These are phyloP conservation scores for human DNA, from an alignment of 2,113 vertebrate genomes.

Conservation along the genomic window DNA sequence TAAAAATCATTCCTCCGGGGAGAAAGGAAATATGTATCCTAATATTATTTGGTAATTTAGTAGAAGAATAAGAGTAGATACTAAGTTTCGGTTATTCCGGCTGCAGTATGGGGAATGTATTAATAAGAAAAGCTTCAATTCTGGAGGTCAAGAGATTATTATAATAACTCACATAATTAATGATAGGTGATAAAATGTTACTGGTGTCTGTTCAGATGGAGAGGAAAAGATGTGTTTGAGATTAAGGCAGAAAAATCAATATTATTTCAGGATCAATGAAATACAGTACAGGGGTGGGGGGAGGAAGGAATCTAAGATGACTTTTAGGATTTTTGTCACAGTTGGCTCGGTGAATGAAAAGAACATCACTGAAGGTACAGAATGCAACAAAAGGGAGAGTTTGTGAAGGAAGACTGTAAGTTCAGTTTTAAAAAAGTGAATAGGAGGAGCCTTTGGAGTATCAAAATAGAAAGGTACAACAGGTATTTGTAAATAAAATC, in stretches of 20 bases:
- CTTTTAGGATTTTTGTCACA: neutral
- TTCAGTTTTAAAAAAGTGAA: neutral
- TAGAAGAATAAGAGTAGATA: neutral
- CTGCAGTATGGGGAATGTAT: neutral
- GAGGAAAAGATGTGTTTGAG: neutral
- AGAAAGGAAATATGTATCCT: neutral
- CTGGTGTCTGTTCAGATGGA: neutral
- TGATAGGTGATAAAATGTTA: neutral
- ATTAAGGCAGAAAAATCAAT: neutral
- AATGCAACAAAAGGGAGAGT: neutral
- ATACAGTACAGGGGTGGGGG: rapidly evolving
- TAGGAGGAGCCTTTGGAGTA: neutral
- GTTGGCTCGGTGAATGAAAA: neutral
- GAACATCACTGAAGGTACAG: neutral
- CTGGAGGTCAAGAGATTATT: neutral
- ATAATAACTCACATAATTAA: neutral
- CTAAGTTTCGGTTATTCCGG: neutral
- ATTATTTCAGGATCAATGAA: neutral
- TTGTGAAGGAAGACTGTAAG: neutral
- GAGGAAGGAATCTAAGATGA: neutral
- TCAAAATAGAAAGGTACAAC: neutral
- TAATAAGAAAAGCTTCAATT: neutral
- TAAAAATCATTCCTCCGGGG: neutral
- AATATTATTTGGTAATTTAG: neutral
- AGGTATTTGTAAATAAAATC: neutral